Conservation (phyloP, 2,888 invertebrate species). For the Synergus gifuensis region DNA sequence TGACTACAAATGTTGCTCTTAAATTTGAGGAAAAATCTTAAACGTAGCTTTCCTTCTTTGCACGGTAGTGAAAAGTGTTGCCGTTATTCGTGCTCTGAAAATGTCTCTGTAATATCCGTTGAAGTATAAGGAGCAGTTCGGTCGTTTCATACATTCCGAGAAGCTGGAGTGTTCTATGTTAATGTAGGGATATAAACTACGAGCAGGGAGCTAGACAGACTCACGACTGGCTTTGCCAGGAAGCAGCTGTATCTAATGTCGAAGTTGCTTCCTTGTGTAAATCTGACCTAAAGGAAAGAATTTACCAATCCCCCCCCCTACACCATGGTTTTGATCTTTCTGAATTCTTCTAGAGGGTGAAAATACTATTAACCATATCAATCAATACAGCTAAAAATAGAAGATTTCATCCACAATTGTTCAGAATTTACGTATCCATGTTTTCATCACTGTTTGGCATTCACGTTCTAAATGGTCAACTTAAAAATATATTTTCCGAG, state of each 20-base stretch:
- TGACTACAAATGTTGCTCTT: constrained; percentile 11
- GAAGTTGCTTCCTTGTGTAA: constrained; percentile 49
- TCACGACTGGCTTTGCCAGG: constrained; percentile 55
- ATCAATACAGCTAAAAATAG: too few species aligned
- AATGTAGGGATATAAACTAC: constrained; percentile 69
- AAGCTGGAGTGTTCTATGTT: constrained; percentile 67
- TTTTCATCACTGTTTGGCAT: not conserved
- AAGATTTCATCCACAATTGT: too few species aligned
- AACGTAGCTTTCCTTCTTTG: not conserved
- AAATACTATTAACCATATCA: not conserved
- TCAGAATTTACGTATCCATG: too few species aligned
- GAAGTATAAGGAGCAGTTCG: constrained; percentile 51
- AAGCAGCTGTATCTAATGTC: constrained; percentile 70
- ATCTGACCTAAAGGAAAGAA: constrained; percentile 27
- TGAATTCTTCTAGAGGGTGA: not conserved
- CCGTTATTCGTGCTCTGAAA: constrained; percentile 23
- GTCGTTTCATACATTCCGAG: constrained; percentile 66
- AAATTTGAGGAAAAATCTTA: constrained; percentile 24
- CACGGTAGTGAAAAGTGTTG: constrained; percentile 7
- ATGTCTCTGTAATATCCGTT: constrained; percentile 34
- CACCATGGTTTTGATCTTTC: not conserved
- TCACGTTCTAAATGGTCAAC: not conserved
- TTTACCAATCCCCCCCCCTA: not conserved
- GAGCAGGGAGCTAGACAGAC: constrained; percentile 57
- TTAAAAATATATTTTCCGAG: not conserved